Evolutionary conservation across 2,888 invertebrate species (phyloP), one percentile per base, ranked within the genome.

Genomic region (Congeria kusceri): DNA sequence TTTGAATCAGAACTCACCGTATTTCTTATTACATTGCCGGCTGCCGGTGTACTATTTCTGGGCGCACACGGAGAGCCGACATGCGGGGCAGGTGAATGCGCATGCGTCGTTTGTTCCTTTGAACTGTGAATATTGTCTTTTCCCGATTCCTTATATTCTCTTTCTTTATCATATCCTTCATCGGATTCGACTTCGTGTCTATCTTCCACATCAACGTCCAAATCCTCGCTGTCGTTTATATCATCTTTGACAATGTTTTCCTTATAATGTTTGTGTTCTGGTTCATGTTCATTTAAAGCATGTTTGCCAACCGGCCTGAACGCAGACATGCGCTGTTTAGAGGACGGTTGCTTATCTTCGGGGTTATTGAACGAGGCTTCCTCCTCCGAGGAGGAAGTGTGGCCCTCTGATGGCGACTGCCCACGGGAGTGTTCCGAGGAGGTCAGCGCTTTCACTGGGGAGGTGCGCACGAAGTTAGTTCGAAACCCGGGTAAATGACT

Each of bases 331-430:
- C 53, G 53, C 7, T 9, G 20, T 23, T 53, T 53, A 1, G n/a
- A 15, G 20, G 20, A 25, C 2, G 20, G 53, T 15, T 53, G 23
- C n/a, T 3, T 25, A 15, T 53, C 53, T 23, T 25, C 20, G 4
- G 20, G 53, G 20, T 9, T 20, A 13, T 25, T 53, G n/a, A n/a
- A 53, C 25, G 20, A 9, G 39, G 59, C 59, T 44, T 80, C 81
- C n/a, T 84, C 86, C 15, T 86, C 86, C 23, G 83, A 84, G 0
- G 82, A 80, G 20, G 80, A 76, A 20, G 76, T 72, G 13, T 63
- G 70, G 15, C 64, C 61, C 11, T 80, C 80, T 20, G 83, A 78
- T 0, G 80, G 75, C 1, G 83, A 74, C 25, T 70, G 72, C 1
- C 75, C 27, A 23, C 63, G 56, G 25, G 18, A 62, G 18, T 58